Base-by-base conservation (phyloP, 1,140 invertebrate genomes). In the Pseudomyrmex pallidus region DNA sequence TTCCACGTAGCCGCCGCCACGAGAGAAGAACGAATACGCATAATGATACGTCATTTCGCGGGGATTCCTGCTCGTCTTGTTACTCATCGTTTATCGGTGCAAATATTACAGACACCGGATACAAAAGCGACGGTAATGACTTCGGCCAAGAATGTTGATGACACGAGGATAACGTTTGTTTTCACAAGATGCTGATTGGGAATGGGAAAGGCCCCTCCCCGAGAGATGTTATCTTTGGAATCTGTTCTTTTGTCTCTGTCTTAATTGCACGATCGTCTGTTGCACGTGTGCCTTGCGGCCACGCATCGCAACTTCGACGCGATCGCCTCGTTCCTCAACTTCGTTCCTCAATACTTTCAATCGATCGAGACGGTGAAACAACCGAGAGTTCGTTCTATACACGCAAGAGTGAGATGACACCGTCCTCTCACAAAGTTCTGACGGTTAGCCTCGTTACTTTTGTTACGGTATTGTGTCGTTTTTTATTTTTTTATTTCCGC, bases 21-120 rank as follows among this genome's bases (percentile, higher is more conserved):
- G 48, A 78, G 83, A 35, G 35, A 35, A 35, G 35, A 80, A 76
- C 82, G 82, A 89, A 89, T 74, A 73, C 78, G 76, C 63, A 74
- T 89, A 87, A 89, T 89, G 76, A 89, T 80, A 89, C 85, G 83
- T 89, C 87, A 89, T 90, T 89, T 89, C 72, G 78, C 66, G 86
- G 76, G 87, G 85, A 85, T 89, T 89, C 61, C 87, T 84, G 59
- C 62, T 68, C 78, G 73, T 85, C 70, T 87, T 84, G 78, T 89
- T 89, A 84, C 87, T 89, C 87, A 89, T 89, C 87, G 87, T 72
- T 84, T 88, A 88, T 89, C 84, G 87, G 87, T 76, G 56, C 74
- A 86, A 86, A 89, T 89, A 88, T 84, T 66, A 80, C 84, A 35
- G 66, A 54, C 68, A 83, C 84, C 78, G 84, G 84, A 88, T 88